Conservation (phyloP, 2,888 invertebrate genomes). For the Calameuta idolon region DNA sequence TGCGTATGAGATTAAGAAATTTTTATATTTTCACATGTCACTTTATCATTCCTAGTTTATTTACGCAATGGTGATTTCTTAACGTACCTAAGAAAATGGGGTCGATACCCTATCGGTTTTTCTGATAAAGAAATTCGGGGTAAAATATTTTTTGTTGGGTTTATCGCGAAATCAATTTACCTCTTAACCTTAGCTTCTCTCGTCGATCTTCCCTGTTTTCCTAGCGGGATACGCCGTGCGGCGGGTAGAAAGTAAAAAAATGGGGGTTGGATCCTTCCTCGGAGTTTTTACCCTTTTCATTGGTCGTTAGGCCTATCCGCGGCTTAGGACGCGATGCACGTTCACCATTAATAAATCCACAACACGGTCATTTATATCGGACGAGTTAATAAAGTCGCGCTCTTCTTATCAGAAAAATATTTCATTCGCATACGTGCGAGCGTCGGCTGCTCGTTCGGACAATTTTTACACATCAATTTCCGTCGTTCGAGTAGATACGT, state of each 20-base stretch:
- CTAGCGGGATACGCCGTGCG: background rate
- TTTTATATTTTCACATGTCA: background rate
- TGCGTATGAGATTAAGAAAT: background rate
- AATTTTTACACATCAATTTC: constrained; percentile 4
- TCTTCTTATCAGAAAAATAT: constrained; percentile 46
- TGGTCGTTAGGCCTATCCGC: constrained; percentile 16
- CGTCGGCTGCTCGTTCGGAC: constrained; percentile 15
- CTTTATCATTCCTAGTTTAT: background rate
- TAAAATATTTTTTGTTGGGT: background rate
- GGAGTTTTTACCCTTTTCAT: constrained; percentile 25
- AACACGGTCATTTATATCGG: constrained; percentile 44
- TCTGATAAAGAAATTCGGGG: background rate
- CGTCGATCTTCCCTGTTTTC: background rate
- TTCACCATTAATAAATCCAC: constrained; percentile 44
- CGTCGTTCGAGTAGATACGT: background rate
- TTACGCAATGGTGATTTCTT: background rate
- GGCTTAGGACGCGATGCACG: constrained; percentile 38
- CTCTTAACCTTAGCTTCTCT: background rate
- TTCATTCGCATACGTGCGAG: constrained; percentile 10
- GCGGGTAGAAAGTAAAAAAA: background rate
- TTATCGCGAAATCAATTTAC: background rate
- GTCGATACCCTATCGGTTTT: background rate
- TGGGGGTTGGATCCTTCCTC: constrained; percentile 2
- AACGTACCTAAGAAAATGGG: background rate
- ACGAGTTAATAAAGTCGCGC: constrained; percentile 43